phyloP scores from a whole-genome alignment of 2,113 vertebrate genomes.

The Nymphicus hollandicus region DNA sequence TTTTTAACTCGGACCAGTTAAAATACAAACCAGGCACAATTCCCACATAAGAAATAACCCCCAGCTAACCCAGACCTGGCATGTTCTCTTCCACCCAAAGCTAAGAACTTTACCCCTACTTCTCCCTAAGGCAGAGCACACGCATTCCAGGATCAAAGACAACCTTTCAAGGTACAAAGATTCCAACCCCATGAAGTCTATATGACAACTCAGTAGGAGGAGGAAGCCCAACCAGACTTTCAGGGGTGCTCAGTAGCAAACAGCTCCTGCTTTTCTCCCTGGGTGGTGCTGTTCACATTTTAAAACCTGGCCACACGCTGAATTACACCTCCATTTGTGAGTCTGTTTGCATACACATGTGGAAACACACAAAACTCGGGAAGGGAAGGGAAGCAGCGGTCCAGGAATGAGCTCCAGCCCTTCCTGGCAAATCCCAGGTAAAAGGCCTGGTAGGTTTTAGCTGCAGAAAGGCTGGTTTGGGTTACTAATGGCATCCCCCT shows the following conservation, averaged over 20 bases:
- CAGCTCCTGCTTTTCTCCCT: neutral
- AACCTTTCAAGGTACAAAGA: neutral
- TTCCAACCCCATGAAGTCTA: neutral
- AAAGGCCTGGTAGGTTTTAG: neutral
- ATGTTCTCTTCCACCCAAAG: neutral
- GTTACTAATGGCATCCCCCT: neutral
- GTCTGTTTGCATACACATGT: neutral
- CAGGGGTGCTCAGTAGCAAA: neutral
- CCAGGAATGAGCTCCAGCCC: neutral
- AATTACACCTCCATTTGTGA: neutral
- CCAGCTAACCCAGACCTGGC: neutral
- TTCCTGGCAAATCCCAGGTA: neutral
- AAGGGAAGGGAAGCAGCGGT: neutral
- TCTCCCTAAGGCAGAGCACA: neutral
- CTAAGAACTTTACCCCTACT: neutral
- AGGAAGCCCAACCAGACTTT: neutral
- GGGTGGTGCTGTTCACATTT: neutral
- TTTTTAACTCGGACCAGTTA: neutral
- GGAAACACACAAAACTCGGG: neutral
- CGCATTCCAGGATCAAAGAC: neutral
- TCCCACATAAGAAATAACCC: neutral
- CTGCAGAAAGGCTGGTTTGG: neutral
- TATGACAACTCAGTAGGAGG: neutral
- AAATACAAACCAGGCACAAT: neutral
- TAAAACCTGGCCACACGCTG: neutral